Base-by-base conservation (phyloP, 2,888 invertebrate genomes). In the Trachelus iudaicus region DNA sequence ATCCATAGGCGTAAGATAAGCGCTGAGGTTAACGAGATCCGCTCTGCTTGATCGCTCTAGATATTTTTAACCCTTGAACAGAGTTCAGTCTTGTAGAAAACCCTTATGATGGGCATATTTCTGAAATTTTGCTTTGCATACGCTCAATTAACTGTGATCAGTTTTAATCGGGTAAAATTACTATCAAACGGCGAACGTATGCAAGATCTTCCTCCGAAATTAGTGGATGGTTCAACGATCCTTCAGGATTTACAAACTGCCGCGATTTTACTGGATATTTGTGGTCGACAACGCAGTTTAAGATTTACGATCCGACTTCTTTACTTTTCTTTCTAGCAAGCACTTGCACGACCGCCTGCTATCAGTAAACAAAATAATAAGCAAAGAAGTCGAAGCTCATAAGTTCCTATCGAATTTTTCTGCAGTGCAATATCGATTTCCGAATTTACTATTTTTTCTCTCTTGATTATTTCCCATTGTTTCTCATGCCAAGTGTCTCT, bases 351-450 rank as follows among this genome's bases (percentile, higher is more conserved):
- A 1, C 4, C 71, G 71, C 6, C 31, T 71, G 13, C 34, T 23
- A 34, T 71, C 71, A 13, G 71, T 71, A 71, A 71, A 71, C 33
- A 71, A 71, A 31, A 71, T 31, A 71, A 71, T 71, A 71, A 71
- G 31, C 71, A 34, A 71, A 23, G 56, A 23, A 56, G 23, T 6
- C 56, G 56, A 23, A 23, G 23, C 9, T 56, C 23, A 56, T 56
- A 56, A 56, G 23, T 23, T 56, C 56, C 56, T 56, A 23, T 23
- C 3, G 23, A 23, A 56, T 56, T 56, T 23, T 56, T 23, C 56
- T 56, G 56, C 9, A 23, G 9, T 56, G 23, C 9, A 23, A 56
- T 23, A 56, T 23, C 15, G 23, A 23, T 23, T 56, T 56, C 23
- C 9, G 23, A 56, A 56, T 23, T 56, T 56, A 9, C 1, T 23